Conservation (phyloP, 2,797 vertebrate species). For the Girardinus metallicus region DNA sequence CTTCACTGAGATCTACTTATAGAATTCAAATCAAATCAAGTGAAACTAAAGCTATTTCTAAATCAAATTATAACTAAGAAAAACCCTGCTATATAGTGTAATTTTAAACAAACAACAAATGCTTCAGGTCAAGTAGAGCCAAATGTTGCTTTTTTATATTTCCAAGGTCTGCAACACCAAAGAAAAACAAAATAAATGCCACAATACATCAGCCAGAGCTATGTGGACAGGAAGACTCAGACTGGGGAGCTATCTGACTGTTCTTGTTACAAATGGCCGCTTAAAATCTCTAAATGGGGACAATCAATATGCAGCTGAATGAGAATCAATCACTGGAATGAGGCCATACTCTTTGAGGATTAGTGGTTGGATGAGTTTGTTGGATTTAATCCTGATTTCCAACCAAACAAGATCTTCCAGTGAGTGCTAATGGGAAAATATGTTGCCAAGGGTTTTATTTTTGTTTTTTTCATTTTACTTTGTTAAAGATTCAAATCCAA, state of each 20-base stretch:
- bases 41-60: neutral
- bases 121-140: neutral
- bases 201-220: slow-evolving; percentile 1
- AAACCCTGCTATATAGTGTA: neutral
- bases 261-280: slow-evolving; percentile 62
- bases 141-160: neutral
- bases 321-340: slow-evolving; percentile 73
- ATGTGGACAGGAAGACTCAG: slow-evolving; percentile 18
- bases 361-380: slow-evolving; percentile 42
- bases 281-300: slow-evolving; percentile 70
- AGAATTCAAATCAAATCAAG: neutral
- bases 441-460: neutral
- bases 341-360: slow-evolving; percentile 63
- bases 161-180: neutral
- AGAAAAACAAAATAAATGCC: too few species aligned
- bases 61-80: neutral
- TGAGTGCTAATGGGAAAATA: neutral
- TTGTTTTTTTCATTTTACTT: neutral
- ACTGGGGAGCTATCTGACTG: slow-evolving; percentile 46
- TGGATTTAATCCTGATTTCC: slow-evolving; percentile 49
- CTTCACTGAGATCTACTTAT: neutral
- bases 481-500: neutral
- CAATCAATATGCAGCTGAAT: slow-evolving; percentile 74
- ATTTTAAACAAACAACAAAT: neutral
- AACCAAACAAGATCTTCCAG: slow-evolving; percentile 16